Base-by-base conservation (phyloP, 2,888 invertebrate genomes). In the Eupeodes luniger region DNA sequence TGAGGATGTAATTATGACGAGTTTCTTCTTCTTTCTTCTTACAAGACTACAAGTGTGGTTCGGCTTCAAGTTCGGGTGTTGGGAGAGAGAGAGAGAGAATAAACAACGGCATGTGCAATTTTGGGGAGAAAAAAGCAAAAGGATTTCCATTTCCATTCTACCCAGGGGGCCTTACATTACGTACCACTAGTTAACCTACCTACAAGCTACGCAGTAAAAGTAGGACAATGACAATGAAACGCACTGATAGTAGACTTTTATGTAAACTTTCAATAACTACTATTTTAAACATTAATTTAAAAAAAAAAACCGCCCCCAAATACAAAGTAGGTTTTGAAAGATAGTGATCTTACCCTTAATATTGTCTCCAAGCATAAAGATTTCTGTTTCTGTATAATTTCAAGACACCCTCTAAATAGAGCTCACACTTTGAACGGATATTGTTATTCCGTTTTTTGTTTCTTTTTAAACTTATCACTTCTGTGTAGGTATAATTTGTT, bases 301-400 rank as follows among this genome's bases (percentile, higher is more conserved):
- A 6, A 27, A 53, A 6, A 27, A 47, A 70, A 62, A 62, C 84
- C 81, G 76, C 85, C 81, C 85, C 85, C 83, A 70, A 49, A 57
- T 44, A n/a, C 6, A 9, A 40, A 4, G 2, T 53, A 53, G 53
- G 16, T 40, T 9, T 40, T 7, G 40, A 9, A 9, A 11, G 14
- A 16, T 55, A n/a, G 14, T 12, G 27, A 53, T 62, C 82, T 11
- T 61, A 83, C 83, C 83, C 78, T 61, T 67, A 66, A 19, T 49
- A n/a, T 16, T 34, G 14, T 61, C 11, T 16, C n/a, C 66, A 55
- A 74, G 64, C 78, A 83, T 76, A 36, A 44, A 77, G 19, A 44
- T 34, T 12, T 16, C 44, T 69, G 5, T 27, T 44, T 11, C 12
- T 27, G 4, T 10, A 14, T n/a, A 47, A 77, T n/a, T 40, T 40